phyloP scores from a whole-genome alignment of 2,113 vertebrate genomes.

The Trichomycterus rosablanca region DNA sequence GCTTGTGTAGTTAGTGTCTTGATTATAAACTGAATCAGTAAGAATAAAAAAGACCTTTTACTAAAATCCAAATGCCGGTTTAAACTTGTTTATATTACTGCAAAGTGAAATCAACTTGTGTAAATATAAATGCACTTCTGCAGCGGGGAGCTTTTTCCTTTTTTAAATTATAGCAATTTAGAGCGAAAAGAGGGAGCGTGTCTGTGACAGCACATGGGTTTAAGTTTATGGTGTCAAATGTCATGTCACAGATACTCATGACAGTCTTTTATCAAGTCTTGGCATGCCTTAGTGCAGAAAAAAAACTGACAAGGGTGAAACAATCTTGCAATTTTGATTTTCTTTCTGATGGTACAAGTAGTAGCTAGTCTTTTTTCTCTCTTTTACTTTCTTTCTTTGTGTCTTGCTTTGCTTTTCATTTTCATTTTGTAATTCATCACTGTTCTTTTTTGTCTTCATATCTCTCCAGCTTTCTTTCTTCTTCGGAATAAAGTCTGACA shows the following conservation, averaged over 20 bases:
- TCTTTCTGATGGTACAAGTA: too few species aligned
- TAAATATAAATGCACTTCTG: too few species aligned
- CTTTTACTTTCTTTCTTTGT: constrained; percentile 9
- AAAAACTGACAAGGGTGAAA: too few species aligned
- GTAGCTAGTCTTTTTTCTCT: constrained; percentile 18
- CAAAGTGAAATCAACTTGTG: constrained; percentile 45
- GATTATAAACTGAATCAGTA: too few species aligned
- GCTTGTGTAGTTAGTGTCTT: too few species aligned
- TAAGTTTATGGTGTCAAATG: constrained; percentile 56
- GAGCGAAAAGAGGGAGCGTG: constrained; percentile 47
- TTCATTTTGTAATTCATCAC: constrained; percentile 20
- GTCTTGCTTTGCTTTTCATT: constrained; percentile 17
- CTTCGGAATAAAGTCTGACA: constrained; percentile 45
- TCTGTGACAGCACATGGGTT: constrained; percentile 55
- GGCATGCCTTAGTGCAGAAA: constrained; percentile 44
- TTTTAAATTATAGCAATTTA: constrained; percentile 62
- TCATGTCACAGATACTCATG: constrained; percentile 51
- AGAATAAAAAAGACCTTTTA: too few species aligned
- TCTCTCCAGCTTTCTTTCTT: constrained; percentile 19
- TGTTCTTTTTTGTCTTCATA: background rate
- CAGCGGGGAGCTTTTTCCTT: too few species aligned
- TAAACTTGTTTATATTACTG: too few species aligned
- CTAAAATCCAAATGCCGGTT: too few species aligned
- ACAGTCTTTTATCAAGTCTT: constrained; percentile 57
- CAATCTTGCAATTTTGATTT: too few species aligned